These are phyloP conservation scores for Agonopterix heracliana DNA, from an alignment of 2,888 invertebrate species.

Conservation along the genomic window DNA sequence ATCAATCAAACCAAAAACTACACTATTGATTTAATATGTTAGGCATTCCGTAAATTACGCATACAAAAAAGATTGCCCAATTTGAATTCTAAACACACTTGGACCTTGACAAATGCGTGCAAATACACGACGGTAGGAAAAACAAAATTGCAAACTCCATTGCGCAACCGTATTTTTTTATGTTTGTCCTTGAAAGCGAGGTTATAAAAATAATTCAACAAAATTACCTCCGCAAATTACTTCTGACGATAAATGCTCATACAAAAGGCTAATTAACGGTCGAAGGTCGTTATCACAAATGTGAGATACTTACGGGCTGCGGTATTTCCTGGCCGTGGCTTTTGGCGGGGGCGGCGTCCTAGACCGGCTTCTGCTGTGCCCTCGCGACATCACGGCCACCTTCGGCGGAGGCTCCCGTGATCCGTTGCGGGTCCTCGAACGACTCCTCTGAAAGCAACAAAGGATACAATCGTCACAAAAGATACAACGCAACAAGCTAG, in stretches of 20 bases:
- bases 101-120: too few relatives aligned
- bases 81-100: too few relatives aligned
- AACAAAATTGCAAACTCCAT: slow-evolving; percentile 14
- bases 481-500: slow-evolving; percentile 26
- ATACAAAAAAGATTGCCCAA: too few relatives aligned
- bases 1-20: too few relatives aligned
- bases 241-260: slow-evolving; percentile 2
- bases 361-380: slow-evolving; percentile 70
- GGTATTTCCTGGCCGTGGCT: slow-evolving; percentile 63
- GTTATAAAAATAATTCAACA: slow-evolving; percentile 34
- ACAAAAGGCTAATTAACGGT: neutral
- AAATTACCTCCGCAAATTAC: neutral
- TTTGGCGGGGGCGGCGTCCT: slow-evolving; percentile 72
- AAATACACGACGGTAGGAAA: too few relatives aligned
- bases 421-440: slow-evolving; percentile 69
- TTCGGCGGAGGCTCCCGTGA: slow-evolving; percentile 65
- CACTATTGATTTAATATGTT: too few relatives aligned
- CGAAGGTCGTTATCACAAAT: neutral
- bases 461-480: slow-evolving; percentile 26
- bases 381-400: slow-evolving; percentile 58
- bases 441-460: slow-evolving; percentile 66
- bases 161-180: slow-evolving; percentile 45
- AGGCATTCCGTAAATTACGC: too few relatives aligned
- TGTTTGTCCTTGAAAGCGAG: slow-evolving; percentile 54
- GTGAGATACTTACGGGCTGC: slow-evolving; percentile 60